Base-by-base conservation (phyloP, 2,888 invertebrate genomes). In the Ametastegia equiseti region DNA sequence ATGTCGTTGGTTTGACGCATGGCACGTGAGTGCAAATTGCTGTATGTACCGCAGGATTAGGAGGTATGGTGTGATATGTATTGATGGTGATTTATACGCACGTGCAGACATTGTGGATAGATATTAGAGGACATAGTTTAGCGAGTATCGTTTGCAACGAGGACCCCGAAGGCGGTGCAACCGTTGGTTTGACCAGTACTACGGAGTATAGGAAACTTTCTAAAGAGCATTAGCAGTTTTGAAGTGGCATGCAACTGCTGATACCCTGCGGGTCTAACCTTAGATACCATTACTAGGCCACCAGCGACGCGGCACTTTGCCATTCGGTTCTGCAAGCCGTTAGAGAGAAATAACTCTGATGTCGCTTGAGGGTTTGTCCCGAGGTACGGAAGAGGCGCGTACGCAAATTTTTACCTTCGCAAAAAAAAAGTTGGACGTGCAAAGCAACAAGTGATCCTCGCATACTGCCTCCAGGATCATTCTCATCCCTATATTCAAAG, bases 321-420 rank as follows among this genome's bases (percentile, higher is more conserved):
- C 75, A 75, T 75, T 75, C 45, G 75, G 36, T 75, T 54, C n/a
- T n/a, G n/a, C 50, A 54, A 54, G 36, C 75, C 71, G 71, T 71
- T 71, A 47, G 45, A 71, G n/a, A n/a, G 71, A 36, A 71, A 71
- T 71, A 71, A 71, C 71, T 71, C 71, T 30, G 47, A n/a, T 30
- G 71, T 30, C 45, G 71, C 71, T 45, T 13, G 71, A 47, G 71
- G 45, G 71, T 15, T 45, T 47, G 71, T 71, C 47, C 45, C 15
- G 71, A 67, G 81, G 82, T 83, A 81, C 71, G 78, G 75, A 82
- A 83, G n/a, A n/a, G 75, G 83, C 81, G 81, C 67, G 82, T 79
- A 75, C 80, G 77, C 78, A 57, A 73, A 69, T 71, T 45, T 73
- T 67, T 36, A 82, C 19, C 19, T 15, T 36, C 67, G n/a, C n/a